Percentiles rank a stretch among this genome's conserved stretches.
phyloP scores from a whole-genome alignment of 1,140 invertebrate genomes.

The Saccostrea cuccullata region DNA sequence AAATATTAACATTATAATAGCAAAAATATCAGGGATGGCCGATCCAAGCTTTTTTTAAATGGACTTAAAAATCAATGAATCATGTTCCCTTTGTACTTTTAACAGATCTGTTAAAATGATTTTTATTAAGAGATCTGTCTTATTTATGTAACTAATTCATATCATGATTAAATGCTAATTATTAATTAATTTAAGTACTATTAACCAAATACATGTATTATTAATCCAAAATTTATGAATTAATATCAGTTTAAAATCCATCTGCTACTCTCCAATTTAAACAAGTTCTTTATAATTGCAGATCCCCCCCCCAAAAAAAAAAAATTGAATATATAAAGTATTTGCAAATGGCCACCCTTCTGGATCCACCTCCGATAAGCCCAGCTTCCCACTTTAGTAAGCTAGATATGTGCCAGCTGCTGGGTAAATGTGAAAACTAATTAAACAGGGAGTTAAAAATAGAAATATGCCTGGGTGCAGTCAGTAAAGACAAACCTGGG shows the following conservation, averaged over 20 bases:
- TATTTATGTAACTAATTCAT: no score
- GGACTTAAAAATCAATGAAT: not conserved
- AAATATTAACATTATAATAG: not conserved
- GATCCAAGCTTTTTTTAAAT: not conserved
- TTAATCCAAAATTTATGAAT: no score
- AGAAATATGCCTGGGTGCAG: not conserved
- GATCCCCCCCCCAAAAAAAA: not conserved
- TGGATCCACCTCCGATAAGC: slow-evolving; percentile 4
- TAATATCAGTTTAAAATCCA: no score
- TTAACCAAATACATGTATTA: no score
- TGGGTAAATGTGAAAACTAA: not conserved
- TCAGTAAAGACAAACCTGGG: not conserved
- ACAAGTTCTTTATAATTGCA: not conserved
- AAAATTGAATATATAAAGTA: not conserved
- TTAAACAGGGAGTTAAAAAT: not conserved
- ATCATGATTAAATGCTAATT: no score
- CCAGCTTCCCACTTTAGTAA: not conserved
- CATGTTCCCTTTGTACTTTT: not conserved
- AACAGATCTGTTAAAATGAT: no score
- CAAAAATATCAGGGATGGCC: not conserved
- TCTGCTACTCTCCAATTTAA: no score
- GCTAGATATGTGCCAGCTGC: not conserved
- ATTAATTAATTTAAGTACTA: no score
- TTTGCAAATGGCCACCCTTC: not conserved
- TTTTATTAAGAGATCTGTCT: no score